Conservation (phyloP, 2,797 vertebrate species). For the Thalassophryne amazonica region DNA sequence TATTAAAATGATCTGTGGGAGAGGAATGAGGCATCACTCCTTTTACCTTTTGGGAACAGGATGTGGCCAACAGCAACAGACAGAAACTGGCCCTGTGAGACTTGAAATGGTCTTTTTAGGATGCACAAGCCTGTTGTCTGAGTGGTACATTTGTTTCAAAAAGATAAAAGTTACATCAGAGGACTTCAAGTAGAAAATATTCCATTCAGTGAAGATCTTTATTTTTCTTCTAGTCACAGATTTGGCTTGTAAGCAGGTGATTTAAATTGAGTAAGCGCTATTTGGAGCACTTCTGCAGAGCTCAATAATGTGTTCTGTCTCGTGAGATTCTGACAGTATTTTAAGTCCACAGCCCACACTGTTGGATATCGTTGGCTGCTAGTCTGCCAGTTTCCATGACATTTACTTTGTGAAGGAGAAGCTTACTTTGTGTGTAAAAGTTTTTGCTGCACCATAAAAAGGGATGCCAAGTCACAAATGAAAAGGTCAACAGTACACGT, state of each 20-base stretch:
- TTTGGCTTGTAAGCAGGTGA: background rate
- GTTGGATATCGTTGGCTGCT: conserved; percentile 6
- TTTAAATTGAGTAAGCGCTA: conserved; percentile 9
- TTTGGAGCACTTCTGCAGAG: conserved; percentile 3
- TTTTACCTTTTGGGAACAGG: too few relatives aligned
- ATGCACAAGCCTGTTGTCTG: too few relatives aligned
- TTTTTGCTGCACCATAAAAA: background rate
- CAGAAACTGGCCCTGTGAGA: too few relatives aligned
- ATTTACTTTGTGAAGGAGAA: background rate
- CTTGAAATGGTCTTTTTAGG: too few relatives aligned
- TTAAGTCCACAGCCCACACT: conserved; percentile 14
- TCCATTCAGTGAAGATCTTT: background rate
- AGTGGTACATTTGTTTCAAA: too few relatives aligned
- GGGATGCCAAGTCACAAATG: background rate
- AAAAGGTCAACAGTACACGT: too few relatives aligned
- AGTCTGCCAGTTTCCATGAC: conserved; percentile 34
- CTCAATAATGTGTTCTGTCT: conserved; percentile 13
- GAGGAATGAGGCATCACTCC: too few relatives aligned
- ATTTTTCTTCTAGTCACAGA: background rate
- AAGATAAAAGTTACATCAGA: background rate
- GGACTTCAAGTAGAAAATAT: background rate
- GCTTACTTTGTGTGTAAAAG: too few relatives aligned
- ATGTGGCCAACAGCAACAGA: too few relatives aligned
- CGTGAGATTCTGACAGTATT: conserved; percentile 21
- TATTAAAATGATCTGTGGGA: too few relatives aligned